These are phyloP conservation scores for Pinna nobilis DNA, from an alignment of 1,140 invertebrate genomes.

Conservation along the genomic window DNA sequence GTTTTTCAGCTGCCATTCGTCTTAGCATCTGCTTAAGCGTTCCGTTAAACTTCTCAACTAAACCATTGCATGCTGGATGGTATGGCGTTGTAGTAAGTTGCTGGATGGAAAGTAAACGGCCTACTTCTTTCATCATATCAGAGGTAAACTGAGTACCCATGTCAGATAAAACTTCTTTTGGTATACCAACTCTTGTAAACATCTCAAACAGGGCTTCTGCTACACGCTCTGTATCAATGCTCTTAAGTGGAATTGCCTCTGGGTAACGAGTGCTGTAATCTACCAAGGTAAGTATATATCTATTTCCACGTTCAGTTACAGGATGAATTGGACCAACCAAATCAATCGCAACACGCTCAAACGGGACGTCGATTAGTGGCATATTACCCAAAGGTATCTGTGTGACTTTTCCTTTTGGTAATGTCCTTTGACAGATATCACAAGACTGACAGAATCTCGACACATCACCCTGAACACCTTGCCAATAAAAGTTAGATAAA, in stretches of 20 bases:
- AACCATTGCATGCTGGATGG: constrained; percentile 44
- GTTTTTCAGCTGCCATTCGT: constrained; percentile 36
- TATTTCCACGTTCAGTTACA: constrained; percentile 30
- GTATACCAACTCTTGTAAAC: constrained; percentile 72
- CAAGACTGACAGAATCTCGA: constrained; percentile 39
- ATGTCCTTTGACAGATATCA: constrained; percentile 42
- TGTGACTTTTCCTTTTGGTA: constrained; percentile 37
- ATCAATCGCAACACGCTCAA: constrained; percentile 42
- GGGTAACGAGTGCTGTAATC: neutral
- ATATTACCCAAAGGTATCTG: constrained; percentile 39
- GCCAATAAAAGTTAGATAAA: constrained; percentile 46
- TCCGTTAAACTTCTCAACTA: constrained; percentile 40
- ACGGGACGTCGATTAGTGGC: constrained; percentile 37
- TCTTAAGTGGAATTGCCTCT: neutral
- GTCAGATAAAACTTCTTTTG: constrained; percentile 55
- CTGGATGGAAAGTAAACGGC: constrained; percentile 35
- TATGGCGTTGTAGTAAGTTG: constrained; percentile 45
- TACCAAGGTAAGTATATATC: constrained; percentile 44
- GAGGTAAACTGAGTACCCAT: constrained; percentile 46
- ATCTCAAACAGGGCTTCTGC: constrained; percentile 53
- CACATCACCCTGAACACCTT: constrained; percentile 34
- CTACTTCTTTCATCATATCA: constrained; percentile 45
- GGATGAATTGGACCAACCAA: constrained; percentile 39
- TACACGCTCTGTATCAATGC: constrained; percentile 23
- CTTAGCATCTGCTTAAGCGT: constrained; percentile 41